Percentiles rank a stretch among this genome's conserved stretches.
phyloP scores from a whole-genome alignment of 1,140 invertebrate species.

The Maniola jurtina region DNA sequence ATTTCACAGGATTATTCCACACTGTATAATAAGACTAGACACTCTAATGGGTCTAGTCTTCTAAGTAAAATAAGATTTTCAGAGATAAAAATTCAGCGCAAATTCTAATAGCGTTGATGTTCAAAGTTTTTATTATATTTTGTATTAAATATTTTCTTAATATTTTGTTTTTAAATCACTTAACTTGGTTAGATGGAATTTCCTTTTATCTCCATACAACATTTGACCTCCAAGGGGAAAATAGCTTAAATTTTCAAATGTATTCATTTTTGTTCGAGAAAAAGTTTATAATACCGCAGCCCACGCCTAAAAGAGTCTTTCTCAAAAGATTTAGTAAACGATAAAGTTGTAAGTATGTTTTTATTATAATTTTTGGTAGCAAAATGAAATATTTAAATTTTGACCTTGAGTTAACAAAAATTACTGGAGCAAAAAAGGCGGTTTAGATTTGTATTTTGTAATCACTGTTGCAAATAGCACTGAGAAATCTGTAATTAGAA shows the following conservation, averaged over 20 bases:
- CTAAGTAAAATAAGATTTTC: too few relatives aligned
- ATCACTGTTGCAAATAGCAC: too few relatives aligned
- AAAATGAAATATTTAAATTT: background rate
- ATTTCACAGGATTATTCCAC: too few relatives aligned
- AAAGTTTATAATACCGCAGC: conserved; percentile 3
- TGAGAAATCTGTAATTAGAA: too few relatives aligned
- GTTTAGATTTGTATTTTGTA: background rate
- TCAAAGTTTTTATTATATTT: background rate
- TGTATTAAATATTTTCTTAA: background rate
- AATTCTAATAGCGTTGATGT: background rate
- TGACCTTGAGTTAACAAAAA: background rate
- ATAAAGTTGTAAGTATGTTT: conserved; percentile 1
- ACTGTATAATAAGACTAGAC: too few relatives aligned
- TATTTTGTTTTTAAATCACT: conserved; percentile 1
- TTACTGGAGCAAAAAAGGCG: background rate
- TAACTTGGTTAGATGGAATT: background rate
- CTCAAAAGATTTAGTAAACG: conserved; percentile 2
- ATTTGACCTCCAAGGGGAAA: background rate
- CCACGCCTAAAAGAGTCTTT: background rate
- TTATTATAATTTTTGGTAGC: background rate
- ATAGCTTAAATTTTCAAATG: conserved; percentile 1
- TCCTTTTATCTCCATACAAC: background rate
- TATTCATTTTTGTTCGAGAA: conserved; percentile 1
- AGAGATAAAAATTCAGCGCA: background rate
- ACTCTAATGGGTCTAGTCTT: too few relatives aligned